These are phyloP conservation scores for Hymenopus coronatus DNA, from an alignment of 2,888 invertebrate genomes.

Conservation along the genomic window DNA sequence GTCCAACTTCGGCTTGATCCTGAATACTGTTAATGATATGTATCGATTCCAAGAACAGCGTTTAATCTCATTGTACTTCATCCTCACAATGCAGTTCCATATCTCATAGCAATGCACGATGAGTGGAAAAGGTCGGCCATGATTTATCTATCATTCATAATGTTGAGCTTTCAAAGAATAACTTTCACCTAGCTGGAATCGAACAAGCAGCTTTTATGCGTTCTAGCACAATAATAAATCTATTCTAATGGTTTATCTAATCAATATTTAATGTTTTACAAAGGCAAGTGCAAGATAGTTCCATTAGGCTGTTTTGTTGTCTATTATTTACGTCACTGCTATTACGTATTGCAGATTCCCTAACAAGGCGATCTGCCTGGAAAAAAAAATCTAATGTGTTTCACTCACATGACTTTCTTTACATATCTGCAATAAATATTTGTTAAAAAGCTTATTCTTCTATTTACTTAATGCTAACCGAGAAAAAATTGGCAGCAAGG, in stretches of 20 bases:
- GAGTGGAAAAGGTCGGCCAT: neutral
- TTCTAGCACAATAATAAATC: neutral
- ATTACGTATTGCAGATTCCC: neutral
- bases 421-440: too few relatives aligned
- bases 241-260: neutral
- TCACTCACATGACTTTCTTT: too few relatives aligned
- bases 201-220: neutral
- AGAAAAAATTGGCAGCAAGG: too few relatives aligned
- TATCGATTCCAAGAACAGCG: too few relatives aligned
- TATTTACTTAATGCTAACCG: too few relatives aligned
- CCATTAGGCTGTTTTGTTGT: neutral
- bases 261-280: neutral
- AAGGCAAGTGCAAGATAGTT: neutral
- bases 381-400: too few relatives aligned
- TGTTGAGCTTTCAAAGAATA: neutral
- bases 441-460: too few relatives aligned
- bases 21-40: too few relatives aligned
- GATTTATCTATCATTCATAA: neutral
- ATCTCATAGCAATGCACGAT: neutral
- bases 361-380: too few relatives aligned
- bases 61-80: neutral
- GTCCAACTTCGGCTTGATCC: too few relatives aligned
- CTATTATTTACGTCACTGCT: neutral
- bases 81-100: neutral
- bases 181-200: neutral